Conservation (phyloP, 2,797 vertebrate genomes). For the Cynodonichthys magdalenae region DNA sequence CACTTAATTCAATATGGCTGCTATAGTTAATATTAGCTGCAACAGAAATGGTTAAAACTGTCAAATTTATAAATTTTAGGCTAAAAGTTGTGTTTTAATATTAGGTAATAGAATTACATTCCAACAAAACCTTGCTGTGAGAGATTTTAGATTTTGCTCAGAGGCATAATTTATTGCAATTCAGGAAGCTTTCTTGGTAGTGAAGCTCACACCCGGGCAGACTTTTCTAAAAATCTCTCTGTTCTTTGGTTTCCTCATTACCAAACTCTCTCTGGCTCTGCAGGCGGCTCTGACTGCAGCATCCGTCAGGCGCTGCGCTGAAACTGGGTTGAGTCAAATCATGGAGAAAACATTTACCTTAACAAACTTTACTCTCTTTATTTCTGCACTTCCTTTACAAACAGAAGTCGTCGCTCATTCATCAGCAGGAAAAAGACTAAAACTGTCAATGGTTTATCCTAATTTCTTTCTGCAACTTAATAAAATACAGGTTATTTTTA, state of each 20-base stretch:
- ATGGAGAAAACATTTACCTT: constrained; percentile 31
- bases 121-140: not conserved
- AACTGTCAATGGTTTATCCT: constrained; percentile 50
- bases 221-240: not conserved
- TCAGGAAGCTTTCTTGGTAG: constrained; percentile 20
- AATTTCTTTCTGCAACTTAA: constrained; percentile 39
- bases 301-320: constrained; percentile 23
- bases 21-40: too few species aligned
- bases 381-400: constrained; percentile 43
- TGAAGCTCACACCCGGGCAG: constrained; percentile 26
- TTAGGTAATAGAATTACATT: not conserved
- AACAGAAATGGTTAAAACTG: too few species aligned
- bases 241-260: constrained; percentile 31
- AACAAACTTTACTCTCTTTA: constrained; percentile 33
- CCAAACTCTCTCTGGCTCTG: constrained; percentile 21
- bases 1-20: too few species aligned
- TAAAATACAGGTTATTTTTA: not conserved
- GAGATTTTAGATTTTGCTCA: not conserved
- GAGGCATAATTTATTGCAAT: not conserved
- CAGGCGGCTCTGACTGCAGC: constrained; percentile 19
- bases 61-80: too few species aligned
- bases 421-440: constrained; percentile 54
- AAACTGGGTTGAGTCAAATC: constrained; percentile 57
- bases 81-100: too few species aligned
- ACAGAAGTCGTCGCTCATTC: constrained; percentile 43